These are phyloP conservation scores for Tapirus indicus DNA, from an alignment of 2,797 vertebrate species.

Conservation along the genomic window DNA sequence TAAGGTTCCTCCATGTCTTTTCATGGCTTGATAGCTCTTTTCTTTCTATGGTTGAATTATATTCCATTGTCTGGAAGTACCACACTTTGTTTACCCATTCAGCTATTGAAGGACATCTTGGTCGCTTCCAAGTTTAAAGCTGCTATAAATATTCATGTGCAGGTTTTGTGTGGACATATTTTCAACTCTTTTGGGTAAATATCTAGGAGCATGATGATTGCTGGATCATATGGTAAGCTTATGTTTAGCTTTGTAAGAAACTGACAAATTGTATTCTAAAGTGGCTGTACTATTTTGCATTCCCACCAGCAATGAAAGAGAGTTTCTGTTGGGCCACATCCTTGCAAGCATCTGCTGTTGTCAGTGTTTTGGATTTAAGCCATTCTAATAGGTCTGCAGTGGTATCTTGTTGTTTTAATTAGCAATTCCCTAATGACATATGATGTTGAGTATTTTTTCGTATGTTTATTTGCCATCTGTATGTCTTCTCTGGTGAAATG, in stretches of 20 bases:
- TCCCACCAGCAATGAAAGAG: not conserved
- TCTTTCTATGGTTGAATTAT: not conserved
- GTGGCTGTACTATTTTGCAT: not conserved
- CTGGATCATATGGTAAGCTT: not conserved
- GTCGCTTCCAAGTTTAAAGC: not conserved
- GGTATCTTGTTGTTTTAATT: not conserved
- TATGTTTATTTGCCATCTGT: not conserved
- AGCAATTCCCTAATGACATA: not conserved
- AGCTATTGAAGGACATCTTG: not conserved
- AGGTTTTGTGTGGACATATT: constrained; percentile 6
- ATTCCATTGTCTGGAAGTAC: not conserved
- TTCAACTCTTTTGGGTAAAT: not conserved
- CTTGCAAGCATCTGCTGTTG: not conserved
- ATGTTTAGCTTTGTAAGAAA: not conserved
- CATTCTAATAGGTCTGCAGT: not conserved
- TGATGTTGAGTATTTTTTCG: not conserved
- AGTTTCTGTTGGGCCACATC: not conserved
- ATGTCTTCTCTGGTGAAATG: not conserved
- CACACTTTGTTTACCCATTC: not conserved
- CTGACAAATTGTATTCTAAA: not conserved
- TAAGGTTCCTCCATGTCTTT: not conserved
- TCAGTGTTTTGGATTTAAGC: constrained; percentile 15
- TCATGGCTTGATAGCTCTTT: not conserved
- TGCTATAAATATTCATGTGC: not conserved
- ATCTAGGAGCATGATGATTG: not conserved